These are phyloP conservation scores for Ceramica pisi DNA, from an alignment of 2,888 invertebrate species.

Conservation along the genomic window DNA sequence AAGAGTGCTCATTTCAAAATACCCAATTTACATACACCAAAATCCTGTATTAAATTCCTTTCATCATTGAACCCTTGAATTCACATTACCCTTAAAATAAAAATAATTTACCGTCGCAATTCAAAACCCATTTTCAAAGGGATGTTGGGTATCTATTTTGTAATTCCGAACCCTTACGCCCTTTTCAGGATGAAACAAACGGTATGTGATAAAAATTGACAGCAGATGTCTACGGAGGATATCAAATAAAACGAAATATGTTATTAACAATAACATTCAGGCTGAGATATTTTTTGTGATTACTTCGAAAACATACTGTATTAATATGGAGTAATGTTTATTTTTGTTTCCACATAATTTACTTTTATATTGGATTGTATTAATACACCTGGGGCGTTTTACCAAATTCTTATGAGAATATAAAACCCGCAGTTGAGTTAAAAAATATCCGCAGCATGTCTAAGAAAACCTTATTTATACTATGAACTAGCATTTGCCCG, in stretches of 20 bases:
- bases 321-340: background rate
- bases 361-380: background rate
- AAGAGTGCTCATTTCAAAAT: background rate
- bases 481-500: background rate
- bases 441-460: background rate
- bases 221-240: slow-evolving; percentile 30
- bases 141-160: slow-evolving; percentile 46
- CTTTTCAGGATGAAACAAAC: slow-evolving; percentile 48
- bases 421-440: background rate
- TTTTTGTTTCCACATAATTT: background rate
- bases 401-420: background rate
- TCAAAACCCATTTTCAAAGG: slow-evolving; percentile 39
- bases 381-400: background rate
- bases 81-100: slow-evolving; percentile 15
- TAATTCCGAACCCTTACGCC: slow-evolving; percentile 32
- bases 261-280: slow-evolving; percentile 26
- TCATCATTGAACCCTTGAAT: slow-evolving; percentile 6
- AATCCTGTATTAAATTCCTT: slow-evolving; percentile 10
- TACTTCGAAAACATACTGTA: background rate
- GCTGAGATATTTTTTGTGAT: background rate
- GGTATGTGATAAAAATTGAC: slow-evolving; percentile 55
- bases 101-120: slow-evolving; percentile 45
- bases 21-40: background rate
- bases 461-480: background rate
- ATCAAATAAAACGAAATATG: slow-evolving; percentile 42